Conservation (phyloP, 2,113 vertebrate genomes). For the Lichenostomus cassidix region DNA sequence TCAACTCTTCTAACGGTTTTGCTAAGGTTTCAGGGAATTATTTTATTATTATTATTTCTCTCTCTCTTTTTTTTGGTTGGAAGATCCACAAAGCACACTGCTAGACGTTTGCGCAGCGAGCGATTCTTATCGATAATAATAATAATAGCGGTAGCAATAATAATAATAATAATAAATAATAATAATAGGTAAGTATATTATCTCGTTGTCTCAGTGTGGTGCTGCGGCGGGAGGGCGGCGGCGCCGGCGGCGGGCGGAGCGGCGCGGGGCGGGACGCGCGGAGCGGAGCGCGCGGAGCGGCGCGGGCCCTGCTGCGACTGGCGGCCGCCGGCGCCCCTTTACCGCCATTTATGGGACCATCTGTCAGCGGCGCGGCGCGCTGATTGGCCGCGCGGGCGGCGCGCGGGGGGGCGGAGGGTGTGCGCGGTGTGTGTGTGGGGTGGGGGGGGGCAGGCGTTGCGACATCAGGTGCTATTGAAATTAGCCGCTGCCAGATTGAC, state of each 20-base stretch:
- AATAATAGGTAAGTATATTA: background rate
- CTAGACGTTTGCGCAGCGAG: constrained; percentile 68
- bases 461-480: constrained; percentile 87
- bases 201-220: background rate
- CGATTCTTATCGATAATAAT: background rate
- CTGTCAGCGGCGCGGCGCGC: too few relatives aligned
- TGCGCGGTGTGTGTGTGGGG: background rate
- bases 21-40: constrained; percentile 75
- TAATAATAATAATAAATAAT: background rate
- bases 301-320: too few relatives aligned
- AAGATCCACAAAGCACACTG: constrained; percentile 73
- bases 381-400: too few relatives aligned
- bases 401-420: background rate
- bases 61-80: background rate
- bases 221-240: too few relatives aligned
- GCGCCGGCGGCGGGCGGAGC: too few relatives aligned
- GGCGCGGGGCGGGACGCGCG: too few relatives aligned
- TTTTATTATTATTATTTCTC: constrained; percentile 62
- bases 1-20: constrained; percentile 80
- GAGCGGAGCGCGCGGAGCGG: too few relatives aligned
- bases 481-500: constrained; percentile 84
- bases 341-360: too few relatives aligned
- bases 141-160: background rate
- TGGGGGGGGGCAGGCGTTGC: constrained; percentile 73
- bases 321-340: too few relatives aligned